Base-by-base conservation (phyloP, 2,888 invertebrate species). In the Archaeoteleia sp. region DNA sequence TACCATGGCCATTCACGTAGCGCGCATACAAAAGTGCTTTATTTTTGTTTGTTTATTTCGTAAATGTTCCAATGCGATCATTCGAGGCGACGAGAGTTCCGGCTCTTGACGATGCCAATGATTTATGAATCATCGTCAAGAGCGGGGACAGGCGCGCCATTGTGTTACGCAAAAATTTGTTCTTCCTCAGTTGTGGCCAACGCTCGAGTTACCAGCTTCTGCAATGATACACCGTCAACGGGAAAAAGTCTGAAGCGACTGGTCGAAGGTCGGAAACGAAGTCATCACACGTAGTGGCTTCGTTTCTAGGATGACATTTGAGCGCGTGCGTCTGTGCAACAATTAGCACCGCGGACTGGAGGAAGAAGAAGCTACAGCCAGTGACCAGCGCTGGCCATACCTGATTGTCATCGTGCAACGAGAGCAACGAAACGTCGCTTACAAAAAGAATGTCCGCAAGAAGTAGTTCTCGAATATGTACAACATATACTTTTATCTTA, bases 321-420 rank as follows among this genome's bases (percentile, higher is more conserved):
- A 61, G 69, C 54, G 43, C 49, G 9, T 6, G 20, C 39, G 49
- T 34, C 17, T 39, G 48, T n/a, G 51, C 57, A 39, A 27, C 30
- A 10, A n/a, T 32, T 15, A 20, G 15, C 12, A 25, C 25, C 20
- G 48, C 23, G n/a, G 5, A 57, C 13, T 53, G 9, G 48, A 57
- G 35, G 30, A 54, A 17, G 35, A 32, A 25, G 12, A 48, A 62
- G 61, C 61, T 43, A 48, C 48, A 58, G 66, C 62, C 58, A 66
- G 61, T 61, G 51, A 58, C 53, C 53, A 60, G 70, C 66, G 70
- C 66, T 60, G 66, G 53, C 66, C 66, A 70, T 58, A 65, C 58
- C 70, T 66, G 70, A 70, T 70, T 70, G 70, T 70, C 70, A 57
- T 62, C 40, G 66, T 57, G 70, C 66, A 70, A 70, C 62, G 65